Conservation (phyloP, 1,140 invertebrate species). For the Sarcophaga bullata region DNA sequence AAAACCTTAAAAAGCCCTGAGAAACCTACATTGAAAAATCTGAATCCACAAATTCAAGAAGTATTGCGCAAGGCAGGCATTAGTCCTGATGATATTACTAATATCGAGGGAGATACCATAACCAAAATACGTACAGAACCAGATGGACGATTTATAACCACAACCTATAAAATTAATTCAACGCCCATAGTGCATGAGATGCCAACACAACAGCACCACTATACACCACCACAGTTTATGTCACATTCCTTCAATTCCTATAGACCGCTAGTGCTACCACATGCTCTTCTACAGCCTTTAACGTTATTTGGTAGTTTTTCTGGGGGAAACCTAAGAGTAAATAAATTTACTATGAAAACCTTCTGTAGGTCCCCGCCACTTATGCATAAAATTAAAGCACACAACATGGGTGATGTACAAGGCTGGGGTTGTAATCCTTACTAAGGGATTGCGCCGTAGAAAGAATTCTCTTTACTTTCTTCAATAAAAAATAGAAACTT, state of each 20-base stretch:
- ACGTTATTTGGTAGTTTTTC: not conserved
- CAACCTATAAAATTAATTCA: constrained; percentile 28
- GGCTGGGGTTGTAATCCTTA: no score
- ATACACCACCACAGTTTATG: not conserved
- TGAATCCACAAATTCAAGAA: constrained; percentile 43
- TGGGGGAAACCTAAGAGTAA: no score
- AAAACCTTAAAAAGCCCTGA: not conserved
- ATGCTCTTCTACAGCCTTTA: not conserved
- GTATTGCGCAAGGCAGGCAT: constrained; percentile 48
- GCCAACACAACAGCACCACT: not conserved
- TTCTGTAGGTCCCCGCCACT: no score
- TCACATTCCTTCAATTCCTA: not conserved
- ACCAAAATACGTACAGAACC: constrained; percentile 41
- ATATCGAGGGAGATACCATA: constrained; percentile 39
- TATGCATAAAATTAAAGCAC: no score
- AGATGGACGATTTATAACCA: constrained; percentile 46
- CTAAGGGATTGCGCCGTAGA: no score
- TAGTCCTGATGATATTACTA: constrained; percentile 47
- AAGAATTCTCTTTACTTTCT: no score
- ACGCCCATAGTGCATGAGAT: not conserved
- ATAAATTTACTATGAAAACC: no score
- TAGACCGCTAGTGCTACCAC: not conserved
- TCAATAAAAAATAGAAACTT: no score
- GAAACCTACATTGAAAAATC: not conserved
- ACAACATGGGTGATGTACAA: no score